phyloP scores from a whole-genome alignment of 2,113 vertebrate species.

The Podarcis cretensis region DNA sequence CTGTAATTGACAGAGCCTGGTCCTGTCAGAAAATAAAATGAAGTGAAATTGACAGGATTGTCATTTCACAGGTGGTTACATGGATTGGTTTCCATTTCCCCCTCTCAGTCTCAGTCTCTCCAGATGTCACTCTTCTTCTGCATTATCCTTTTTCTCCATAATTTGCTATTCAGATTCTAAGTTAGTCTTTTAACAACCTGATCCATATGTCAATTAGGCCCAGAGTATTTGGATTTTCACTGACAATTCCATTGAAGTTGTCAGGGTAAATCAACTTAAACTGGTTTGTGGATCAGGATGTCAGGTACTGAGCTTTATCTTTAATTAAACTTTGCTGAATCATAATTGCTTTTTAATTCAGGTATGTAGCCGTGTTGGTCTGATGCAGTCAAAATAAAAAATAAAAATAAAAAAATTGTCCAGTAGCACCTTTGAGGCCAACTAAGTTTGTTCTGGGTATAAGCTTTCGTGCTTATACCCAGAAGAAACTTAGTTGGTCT shows the following conservation, averaged over 20 bases:
- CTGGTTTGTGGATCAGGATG: background rate
- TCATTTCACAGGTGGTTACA: background rate
- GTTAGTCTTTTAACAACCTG: conserved; percentile 21
- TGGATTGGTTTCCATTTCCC: background rate
- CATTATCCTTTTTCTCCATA: background rate
- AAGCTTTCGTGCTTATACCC: no score
- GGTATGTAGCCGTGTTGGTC: no score
- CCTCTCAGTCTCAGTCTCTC: background rate
- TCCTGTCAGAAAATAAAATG: conserved; percentile 4
- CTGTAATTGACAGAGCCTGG: background rate
- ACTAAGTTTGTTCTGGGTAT: no score
- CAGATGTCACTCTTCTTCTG: background rate
- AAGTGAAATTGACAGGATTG: conserved; percentile 44
- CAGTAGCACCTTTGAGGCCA: no score
- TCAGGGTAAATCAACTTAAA: conserved; percentile 6
- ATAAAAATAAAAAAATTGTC: no score
- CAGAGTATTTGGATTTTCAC: background rate
- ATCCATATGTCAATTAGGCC: background rate
- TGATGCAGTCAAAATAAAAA: no score
- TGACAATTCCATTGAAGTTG: background rate
- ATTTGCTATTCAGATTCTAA: conserved; percentile 19
- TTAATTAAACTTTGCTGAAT: conserved; percentile 27
- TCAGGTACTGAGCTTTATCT: background rate
- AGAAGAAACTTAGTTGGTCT: no score
- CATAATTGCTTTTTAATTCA: background rate